phyloP scores from a whole-genome alignment of 2,888 invertebrate species.

The Ischnus inquisitorius region DNA sequence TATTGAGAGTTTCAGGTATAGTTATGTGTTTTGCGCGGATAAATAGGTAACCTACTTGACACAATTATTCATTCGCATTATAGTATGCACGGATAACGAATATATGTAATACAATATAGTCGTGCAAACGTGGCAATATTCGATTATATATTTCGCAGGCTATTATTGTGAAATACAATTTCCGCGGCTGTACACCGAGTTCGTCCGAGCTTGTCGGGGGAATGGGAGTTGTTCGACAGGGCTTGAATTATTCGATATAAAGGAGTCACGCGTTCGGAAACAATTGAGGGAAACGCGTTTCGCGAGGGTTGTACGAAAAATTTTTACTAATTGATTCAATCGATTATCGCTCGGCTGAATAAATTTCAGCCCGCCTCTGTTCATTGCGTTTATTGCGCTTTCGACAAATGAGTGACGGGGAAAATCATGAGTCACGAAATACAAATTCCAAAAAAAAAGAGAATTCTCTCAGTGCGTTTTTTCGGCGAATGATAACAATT shows the following conservation, averaged over 20 bases:
- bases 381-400: not conserved
- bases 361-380: not conserved
- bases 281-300: not conserved
- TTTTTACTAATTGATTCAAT: conserved; percentile 13
- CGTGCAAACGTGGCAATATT: not conserved
- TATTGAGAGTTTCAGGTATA: too few species aligned
- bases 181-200: not conserved
- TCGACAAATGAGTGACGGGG: not conserved
- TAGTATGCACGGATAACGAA: not conserved
- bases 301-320: conserved; percentile 1
- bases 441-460: too few species aligned
- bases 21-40: too few species aligned
- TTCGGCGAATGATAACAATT: not conserved
- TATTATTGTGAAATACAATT: not conserved
- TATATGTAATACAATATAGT: not conserved
- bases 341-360: conserved; percentile 2
- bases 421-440: not conserved
- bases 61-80: not conserved
- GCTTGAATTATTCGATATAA: conserved; percentile 35
- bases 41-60: too few species aligned
- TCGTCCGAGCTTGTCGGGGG: not conserved
- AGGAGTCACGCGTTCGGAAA: conserved; percentile 21
- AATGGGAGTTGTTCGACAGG: not conserved
- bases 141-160: not conserved
- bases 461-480: not conserved